A percentile compares a stretch with the other conserved stretches of the same genome.
These are phyloP conservation scores for Myopa tessellatipennis DNA, from an alignment of 2,888 invertebrate genomes.

Conservation along the genomic window DNA sequence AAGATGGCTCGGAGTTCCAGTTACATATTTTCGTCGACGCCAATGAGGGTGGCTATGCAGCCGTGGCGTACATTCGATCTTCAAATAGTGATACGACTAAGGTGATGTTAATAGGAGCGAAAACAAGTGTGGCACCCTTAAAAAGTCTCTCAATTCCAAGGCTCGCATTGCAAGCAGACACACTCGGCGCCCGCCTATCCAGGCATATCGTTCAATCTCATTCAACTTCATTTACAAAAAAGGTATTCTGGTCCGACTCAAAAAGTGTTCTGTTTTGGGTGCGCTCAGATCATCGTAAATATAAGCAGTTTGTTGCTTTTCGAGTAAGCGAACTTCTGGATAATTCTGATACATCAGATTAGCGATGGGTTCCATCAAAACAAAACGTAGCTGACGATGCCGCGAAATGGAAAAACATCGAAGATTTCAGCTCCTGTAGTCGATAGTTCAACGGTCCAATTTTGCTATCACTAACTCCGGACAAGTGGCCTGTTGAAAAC, in stretches of 20 bases:
- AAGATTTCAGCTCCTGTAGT: slow-evolving; percentile 32
- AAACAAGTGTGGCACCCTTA: slow-evolving; percentile 42
- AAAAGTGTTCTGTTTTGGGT: too few species aligned
- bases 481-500: slow-evolving; percentile 28
- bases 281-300: too few species aligned
- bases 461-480: slow-evolving; percentile 34
- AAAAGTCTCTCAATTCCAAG: slow-evolving; percentile 43
- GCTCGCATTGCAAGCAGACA: slow-evolving; percentile 44
- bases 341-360: slow-evolving; percentile 39
- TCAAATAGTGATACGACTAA: too few species aligned
- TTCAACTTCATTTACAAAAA: too few species aligned
- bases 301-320: slow-evolving; percentile 11
- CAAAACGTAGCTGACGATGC: slow-evolving; percentile 43
- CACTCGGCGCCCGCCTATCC: slow-evolving; percentile 33
- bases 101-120: slow-evolving; percentile 32
- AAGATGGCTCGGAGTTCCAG: background rate
- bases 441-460: slow-evolving; percentile 44
- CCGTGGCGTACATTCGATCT: too few species aligned
- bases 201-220: too few species aligned
- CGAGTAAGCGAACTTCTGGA: too few species aligned
- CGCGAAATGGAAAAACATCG: slow-evolving; percentile 39
- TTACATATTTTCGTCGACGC: background rate
- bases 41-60: too few species aligned
- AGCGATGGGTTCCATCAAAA: slow-evolving; percentile 44
- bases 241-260: too few species aligned